Conservation (phyloP, 1,140 invertebrate genomes). For the Bombyx mori region DNA sequence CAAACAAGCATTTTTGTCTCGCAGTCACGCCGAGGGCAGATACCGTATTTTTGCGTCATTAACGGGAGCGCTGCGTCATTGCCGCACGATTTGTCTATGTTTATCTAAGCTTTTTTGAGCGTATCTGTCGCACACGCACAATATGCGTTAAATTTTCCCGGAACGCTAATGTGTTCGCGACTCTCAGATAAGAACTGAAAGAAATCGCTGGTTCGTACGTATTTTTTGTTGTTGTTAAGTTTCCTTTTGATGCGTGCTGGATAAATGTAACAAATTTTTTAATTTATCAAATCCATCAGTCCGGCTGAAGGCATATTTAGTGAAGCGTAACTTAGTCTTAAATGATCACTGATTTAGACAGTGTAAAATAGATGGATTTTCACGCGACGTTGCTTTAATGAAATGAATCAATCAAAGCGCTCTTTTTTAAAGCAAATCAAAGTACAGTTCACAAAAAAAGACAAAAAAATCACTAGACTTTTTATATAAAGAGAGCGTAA, state of each 20-base stretch:
- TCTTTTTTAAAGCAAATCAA: too few species aligned
- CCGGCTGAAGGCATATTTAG: too few species aligned
- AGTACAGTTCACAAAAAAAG: too few species aligned
- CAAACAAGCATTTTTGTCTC: too few species aligned
- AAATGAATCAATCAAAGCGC: too few species aligned
- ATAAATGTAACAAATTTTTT: too few species aligned
- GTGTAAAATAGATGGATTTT: too few species aligned
- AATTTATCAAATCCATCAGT: too few species aligned
- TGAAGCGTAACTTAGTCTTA: too few species aligned
- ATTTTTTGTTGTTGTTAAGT: constrained; percentile 21
- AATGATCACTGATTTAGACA: too few species aligned
- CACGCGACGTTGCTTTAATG: too few species aligned
- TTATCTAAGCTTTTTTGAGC: constrained; percentile 53
- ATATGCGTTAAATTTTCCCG: constrained; percentile 46
- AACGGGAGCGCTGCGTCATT: constrained; percentile 50
- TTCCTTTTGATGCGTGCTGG: constrained; percentile 9
- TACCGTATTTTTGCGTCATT: constrained; percentile 58
- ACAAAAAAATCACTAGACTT: background rate
- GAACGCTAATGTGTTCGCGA: constrained; percentile 56
- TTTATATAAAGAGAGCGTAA: background rate
- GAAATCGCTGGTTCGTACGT: constrained; percentile 36
- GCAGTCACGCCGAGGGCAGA: constrained; percentile 34
- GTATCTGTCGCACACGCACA: constrained; percentile 47
- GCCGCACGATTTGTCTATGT: constrained; percentile 60
- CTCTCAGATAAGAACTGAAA: constrained; percentile 57